Conservation (phyloP, 2,888 invertebrate genomes). For the Drosophila eohydei region DNA sequence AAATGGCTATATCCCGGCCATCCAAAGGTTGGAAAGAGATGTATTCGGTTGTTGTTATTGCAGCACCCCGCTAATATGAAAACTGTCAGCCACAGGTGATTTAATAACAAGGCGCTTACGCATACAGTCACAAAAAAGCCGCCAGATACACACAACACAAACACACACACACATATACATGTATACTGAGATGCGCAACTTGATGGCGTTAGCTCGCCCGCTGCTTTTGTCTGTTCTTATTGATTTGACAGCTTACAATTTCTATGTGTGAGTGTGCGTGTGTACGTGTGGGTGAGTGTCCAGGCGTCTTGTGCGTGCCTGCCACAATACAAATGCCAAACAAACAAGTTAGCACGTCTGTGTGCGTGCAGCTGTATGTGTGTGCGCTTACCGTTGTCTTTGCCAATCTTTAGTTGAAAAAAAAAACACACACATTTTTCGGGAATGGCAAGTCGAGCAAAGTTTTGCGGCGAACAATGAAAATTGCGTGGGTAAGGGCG, state of each 20-base stretch:
- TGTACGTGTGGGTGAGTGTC: slow-evolving; percentile 34
- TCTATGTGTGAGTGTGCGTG: slow-evolving; percentile 21
- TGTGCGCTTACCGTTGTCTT: slow-evolving; percentile 33
- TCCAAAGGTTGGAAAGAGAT: slow-evolving; percentile 33
- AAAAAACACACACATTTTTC: slow-evolving; percentile 45
- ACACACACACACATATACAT: slow-evolving; percentile 14
- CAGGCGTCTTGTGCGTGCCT: slow-evolving; percentile 60
- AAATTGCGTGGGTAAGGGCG: slow-evolving; percentile 60
- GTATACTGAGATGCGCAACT: slow-evolving; percentile 27
- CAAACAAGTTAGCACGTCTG: slow-evolving; percentile 43
- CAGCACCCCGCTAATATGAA: slow-evolving; percentile 51
- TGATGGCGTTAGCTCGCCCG: slow-evolving; percentile 49
- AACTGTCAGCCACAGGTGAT: slow-evolving; percentile 79
- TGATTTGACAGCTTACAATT: slow-evolving; percentile 73
- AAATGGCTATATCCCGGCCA: slow-evolving; percentile 18
- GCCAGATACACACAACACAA: slow-evolving; percentile 18
- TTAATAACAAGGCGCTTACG: slow-evolving; percentile 60
- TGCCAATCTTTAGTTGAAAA: slow-evolving; percentile 10
- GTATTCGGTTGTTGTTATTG: slow-evolving; percentile 54
- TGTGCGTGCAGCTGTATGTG: background rate
- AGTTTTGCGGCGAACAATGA: slow-evolving; percentile 55
- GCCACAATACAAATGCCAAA: slow-evolving; percentile 57
- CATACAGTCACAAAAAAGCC: slow-evolving; percentile 36
- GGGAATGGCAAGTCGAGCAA: slow-evolving; percentile 53
- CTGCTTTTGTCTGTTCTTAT: slow-evolving; percentile 67